These are phyloP conservation scores for Botia almorhae DNA, from an alignment of 2,797 vertebrate species.

Conservation along the genomic window DNA sequence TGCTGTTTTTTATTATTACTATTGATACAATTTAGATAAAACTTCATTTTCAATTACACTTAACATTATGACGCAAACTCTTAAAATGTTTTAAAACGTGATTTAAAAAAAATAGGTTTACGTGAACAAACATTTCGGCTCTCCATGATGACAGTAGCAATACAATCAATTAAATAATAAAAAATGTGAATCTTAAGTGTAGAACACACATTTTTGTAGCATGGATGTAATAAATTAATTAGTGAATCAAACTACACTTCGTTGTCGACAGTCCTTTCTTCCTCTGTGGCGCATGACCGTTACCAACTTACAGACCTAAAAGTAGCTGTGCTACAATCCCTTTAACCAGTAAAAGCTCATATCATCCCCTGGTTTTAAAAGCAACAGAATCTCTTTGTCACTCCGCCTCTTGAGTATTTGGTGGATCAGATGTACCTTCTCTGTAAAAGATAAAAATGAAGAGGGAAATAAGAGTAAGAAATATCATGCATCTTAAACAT, in stretches of 20 bases:
- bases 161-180: background rate
- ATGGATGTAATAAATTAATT: conserved; percentile 7
- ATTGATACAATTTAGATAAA: background rate
- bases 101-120: conserved; percentile 20
- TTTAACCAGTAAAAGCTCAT: background rate
- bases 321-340: background rate
- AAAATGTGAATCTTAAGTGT: background rate
- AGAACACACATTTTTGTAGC: background rate
- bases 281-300: background rate
- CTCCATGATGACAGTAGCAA: background rate
- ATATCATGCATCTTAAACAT: background rate
- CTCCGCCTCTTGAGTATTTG: conserved; percentile 56
- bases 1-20: conserved; percentile 28
- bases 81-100: background rate
- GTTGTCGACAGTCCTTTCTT: background rate
- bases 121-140: background rate
- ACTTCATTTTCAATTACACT: background rate
- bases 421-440: conserved; percentile 62
- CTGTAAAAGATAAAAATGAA: conserved; percentile 59
- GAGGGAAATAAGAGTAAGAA: background rate
- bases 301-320: background rate
- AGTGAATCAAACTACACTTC: background rate
- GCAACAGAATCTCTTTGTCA: conserved; percentile 38
- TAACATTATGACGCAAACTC: background rate
- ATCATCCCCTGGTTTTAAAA: background rate